Conservation (phyloP, 2,888 invertebrate genomes). For the Aradus depressus region DNA sequence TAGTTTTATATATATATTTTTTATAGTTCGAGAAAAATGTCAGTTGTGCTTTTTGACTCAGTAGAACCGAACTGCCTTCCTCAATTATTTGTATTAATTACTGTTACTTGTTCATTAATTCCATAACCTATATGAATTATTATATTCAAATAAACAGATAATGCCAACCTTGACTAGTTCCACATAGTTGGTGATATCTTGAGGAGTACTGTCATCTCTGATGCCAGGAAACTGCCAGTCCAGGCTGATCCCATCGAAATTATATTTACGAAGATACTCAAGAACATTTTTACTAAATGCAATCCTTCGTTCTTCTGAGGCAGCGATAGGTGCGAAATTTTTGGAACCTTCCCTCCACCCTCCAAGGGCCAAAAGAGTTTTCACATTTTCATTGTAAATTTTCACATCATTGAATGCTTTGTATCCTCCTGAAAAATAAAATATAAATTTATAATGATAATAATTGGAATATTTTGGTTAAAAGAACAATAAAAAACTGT, state of each 20-base stretch:
- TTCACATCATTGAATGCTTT: constrained; percentile 63
- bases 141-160: too few species aligned
- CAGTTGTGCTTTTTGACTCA: neutral
- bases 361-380: constrained; percentile 69
- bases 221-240: constrained; percentile 91
- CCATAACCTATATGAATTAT: too few species aligned
- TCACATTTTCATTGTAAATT: constrained; percentile 55
- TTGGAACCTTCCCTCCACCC: constrained; percentile 55
- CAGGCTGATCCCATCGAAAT: constrained; percentile 76
- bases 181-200: constrained; percentile 71
- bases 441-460: neutral
- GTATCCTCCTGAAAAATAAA: constrained; percentile 45
- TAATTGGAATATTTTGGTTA: too few species aligned
- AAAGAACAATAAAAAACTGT: too few species aligned
- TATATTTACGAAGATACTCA: constrained; percentile 61
- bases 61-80: too few species aligned
- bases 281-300: constrained; percentile 15
- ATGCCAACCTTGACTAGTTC: constrained; percentile 60
- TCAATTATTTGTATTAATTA: too few species aligned
- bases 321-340: constrained; percentile 20
- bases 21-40: too few species aligned
- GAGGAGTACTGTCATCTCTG: constrained; percentile 68
- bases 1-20: neutral
- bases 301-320: constrained; percentile 1
- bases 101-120: too few species aligned